These are phyloP conservation scores for Hassar affinis DNA, from an alignment of 2,113 vertebrate genomes.

Conservation along the genomic window DNA sequence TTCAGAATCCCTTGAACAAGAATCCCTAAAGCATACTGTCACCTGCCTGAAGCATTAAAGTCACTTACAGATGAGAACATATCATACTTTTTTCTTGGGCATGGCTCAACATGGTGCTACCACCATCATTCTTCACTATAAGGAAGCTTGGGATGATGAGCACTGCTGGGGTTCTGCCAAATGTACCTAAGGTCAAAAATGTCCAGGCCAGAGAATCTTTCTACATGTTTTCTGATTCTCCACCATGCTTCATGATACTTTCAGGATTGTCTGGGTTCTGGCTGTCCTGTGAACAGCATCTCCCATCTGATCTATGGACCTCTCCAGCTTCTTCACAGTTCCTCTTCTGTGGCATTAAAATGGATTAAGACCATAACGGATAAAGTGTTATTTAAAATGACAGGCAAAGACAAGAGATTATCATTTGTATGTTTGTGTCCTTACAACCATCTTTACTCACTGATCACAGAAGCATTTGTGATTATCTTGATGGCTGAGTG, in stretches of 20 bases:
- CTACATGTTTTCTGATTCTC: background rate
- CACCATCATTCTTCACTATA: background rate
- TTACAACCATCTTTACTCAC: constrained; percentile 6
- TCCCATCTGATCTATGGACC: background rate
- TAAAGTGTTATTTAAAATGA: constrained; percentile 5
- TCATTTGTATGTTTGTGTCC: background rate
- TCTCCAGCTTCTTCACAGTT: background rate
- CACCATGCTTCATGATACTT: too few relatives aligned
- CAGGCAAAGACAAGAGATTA: background rate
- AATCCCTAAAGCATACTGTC: background rate
- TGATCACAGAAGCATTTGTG: constrained; percentile 51
- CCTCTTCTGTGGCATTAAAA: background rate
- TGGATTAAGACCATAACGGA: background rate
- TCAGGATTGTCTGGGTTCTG: background rate
- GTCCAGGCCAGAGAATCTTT: background rate
- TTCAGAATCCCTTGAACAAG: background rate
- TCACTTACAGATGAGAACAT: background rate
- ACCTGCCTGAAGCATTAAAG: background rate
- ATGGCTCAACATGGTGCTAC: background rate
- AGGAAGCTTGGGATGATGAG: background rate
- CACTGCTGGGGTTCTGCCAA: background rate
- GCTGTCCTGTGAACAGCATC: background rate
- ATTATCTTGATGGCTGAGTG: constrained; percentile 32
- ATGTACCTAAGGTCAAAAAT: background rate
- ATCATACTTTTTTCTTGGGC: background rate